Evolutionary conservation across 2,113 vertebrate genomes (phyloP).

Genomic region (Alaudala cheleensis): DNA sequence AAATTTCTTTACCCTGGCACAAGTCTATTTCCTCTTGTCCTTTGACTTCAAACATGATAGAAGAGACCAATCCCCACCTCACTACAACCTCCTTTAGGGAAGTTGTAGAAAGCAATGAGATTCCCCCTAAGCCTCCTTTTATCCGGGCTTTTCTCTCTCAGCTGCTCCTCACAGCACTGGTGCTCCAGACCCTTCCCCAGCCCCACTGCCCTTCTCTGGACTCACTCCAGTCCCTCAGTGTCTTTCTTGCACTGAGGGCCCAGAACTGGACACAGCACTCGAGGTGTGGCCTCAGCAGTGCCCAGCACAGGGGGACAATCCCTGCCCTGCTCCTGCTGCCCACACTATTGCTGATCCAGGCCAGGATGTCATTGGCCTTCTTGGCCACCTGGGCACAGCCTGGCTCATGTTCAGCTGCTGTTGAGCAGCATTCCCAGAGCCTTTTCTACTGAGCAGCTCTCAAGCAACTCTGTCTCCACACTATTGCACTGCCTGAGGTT

Average conservation of each 20-base stretch:
- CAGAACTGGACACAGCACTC: neutral
- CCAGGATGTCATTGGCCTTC: neutral
- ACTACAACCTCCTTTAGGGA: neutral
- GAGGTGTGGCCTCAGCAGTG: neutral
- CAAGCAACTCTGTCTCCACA: too few species aligned
- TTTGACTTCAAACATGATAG: neutral
- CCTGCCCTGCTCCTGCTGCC: neutral
- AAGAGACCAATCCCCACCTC: neutral
- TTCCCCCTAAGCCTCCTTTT: neutral
- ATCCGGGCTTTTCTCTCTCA: neutral
- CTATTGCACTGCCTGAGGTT: too few species aligned
- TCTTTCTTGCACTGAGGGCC: neutral
- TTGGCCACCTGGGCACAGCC: neutral
- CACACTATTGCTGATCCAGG: neutral
- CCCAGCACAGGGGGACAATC: neutral
- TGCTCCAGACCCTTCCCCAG: neutral
- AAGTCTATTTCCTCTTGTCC: neutral
- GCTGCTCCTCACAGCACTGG: neutral
- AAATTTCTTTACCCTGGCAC: neutral
- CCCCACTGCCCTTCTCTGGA: neutral
- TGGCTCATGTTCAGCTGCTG: neutral
- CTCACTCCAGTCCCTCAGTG: neutral
- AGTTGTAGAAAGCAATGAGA: neutral
- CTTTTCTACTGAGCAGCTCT: neutral
- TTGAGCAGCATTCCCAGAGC: fast-evolving